These are phyloP conservation scores for Oscarella lobularis DNA, from an alignment of 37 sponge, comb jelly and placozoan species.

Conservation along the genomic window DNA sequence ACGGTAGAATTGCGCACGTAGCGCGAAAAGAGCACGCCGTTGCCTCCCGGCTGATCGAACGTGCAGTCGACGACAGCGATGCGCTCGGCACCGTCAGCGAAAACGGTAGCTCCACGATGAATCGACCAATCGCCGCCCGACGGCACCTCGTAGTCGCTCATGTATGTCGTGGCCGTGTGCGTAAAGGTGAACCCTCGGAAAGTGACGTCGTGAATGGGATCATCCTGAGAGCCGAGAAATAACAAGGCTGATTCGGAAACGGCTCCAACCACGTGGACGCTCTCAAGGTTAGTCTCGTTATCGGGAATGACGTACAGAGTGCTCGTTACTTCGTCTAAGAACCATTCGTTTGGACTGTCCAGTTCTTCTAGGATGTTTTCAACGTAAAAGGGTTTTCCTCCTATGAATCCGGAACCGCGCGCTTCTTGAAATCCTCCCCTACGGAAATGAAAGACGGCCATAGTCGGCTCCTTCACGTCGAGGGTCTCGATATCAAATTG, in stretches of 20 bases:
- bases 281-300: conserved; percentile 16
- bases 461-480: conserved; percentile 3
- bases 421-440: conserved; percentile 45
- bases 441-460: conserved; percentile 9
- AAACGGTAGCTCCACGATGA: conserved; percentile 30
- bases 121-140: conserved; percentile 46
- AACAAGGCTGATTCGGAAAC: conserved; percentile 4
- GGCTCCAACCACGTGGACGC: conserved; percentile 13
- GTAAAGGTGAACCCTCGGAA: conserved; percentile 22
- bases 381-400: conserved; percentile 24
- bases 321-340: conserved; percentile 8
- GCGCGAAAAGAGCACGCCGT: conserved; percentile 23
- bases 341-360: conserved; percentile 48
- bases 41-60: conserved; percentile 38
- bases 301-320: conserved; percentile 25
- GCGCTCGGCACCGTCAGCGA: conserved; percentile 22
- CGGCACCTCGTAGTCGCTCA: conserved; percentile 33
- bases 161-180: conserved; percentile 34
- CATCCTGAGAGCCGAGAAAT: conserved; percentile 5
- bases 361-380: conserved; percentile 44
- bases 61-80: conserved; percentile 13
- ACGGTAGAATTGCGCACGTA: conserved; percentile 27
- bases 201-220: conserved; percentile 14
- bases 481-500: conserved; percentile 29
- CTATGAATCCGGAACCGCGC: conserved; percentile 17